Evolutionary conservation across 2,888 invertebrate species (phyloP).

Genomic region (Pandemis heparana): DNA sequence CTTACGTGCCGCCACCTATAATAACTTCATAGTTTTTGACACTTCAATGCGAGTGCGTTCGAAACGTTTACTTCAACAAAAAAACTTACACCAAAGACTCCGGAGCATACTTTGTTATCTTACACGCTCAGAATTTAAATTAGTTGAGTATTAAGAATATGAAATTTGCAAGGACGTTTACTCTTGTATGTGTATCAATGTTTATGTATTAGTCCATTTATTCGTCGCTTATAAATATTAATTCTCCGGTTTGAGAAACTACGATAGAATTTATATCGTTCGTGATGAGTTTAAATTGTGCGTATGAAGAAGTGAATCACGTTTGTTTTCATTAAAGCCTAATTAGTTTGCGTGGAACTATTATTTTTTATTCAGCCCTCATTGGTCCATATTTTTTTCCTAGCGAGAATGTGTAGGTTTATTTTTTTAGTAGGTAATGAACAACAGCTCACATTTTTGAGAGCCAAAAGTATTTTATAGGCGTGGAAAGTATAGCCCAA

Average conservation of each 20-base stretch:
- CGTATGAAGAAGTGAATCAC: slow-evolving; percentile 23
- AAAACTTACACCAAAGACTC: not conserved
- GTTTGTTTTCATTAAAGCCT: not conserved
- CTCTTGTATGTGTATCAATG: slow-evolving; percentile 31
- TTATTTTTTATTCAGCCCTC: too few species aligned
- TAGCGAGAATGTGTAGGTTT: too few species aligned
- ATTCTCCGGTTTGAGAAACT: slow-evolving; percentile 16
- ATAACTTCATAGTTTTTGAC: too few species aligned
- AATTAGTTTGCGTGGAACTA: not conserved
- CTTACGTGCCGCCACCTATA: too few species aligned
- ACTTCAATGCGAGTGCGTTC: too few species aligned
- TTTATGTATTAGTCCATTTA: slow-evolving; percentile 27
- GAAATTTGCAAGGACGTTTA: slow-evolving; percentile 22
- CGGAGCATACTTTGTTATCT: not conserved
- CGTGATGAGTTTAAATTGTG: slow-evolving; percentile 17
- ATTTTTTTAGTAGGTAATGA: too few species aligned
- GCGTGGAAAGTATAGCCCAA: too few species aligned
- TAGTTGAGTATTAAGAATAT: slow-evolving; percentile 15
- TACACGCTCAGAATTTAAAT: slow-evolving; percentile 30
- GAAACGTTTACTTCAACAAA: too few species aligned
- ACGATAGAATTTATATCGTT: slow-evolving; percentile 24
- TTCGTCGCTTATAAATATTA: slow-evolving; percentile 34
- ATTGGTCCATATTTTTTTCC: too few species aligned
- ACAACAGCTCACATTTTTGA: too few species aligned
- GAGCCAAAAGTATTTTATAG: too few species aligned